These are phyloP conservation scores for Seira ritae DNA, from an alignment of 2,888 invertebrate genomes.

Conservation along the genomic window DNA sequence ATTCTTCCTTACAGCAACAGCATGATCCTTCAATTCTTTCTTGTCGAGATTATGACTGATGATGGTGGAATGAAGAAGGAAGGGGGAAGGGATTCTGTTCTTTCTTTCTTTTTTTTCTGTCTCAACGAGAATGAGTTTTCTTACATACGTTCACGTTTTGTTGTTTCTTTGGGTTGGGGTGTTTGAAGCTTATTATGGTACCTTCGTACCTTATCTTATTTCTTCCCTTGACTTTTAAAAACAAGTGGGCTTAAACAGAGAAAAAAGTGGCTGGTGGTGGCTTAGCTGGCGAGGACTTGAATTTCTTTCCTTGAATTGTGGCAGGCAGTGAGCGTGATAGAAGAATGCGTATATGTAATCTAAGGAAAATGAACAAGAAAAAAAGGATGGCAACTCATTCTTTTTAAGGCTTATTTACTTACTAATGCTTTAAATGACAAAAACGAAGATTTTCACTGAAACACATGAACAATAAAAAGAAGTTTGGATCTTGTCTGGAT, in stretches of 20 bases:
- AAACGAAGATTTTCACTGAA: too few species aligned
- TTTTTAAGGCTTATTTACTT: constrained; percentile 31
- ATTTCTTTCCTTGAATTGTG: constrained; percentile 50
- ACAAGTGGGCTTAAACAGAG: constrained; percentile 24
- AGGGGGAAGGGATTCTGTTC: constrained; percentile 41
- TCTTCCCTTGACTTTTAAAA: background rate
- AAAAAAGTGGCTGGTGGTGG: too few species aligned
- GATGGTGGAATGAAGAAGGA: constrained; percentile 39
- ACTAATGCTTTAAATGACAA: too few species aligned
- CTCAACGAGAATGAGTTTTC: too few species aligned
- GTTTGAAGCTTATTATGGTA: constrained; percentile 5
- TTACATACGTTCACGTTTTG: too few species aligned
- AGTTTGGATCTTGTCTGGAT: too few species aligned
- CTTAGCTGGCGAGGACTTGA: background rate
- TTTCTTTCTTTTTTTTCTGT: background rate
- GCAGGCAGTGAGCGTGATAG: background rate
- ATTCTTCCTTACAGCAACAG: constrained; percentile 22
- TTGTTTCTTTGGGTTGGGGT: too few species aligned
- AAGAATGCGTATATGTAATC: constrained; percentile 24
- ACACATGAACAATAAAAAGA: too few species aligned
- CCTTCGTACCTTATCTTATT: constrained; percentile 29
- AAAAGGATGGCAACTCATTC: constrained; percentile 25
- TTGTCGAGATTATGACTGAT: constrained; percentile 51
- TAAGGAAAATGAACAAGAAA: constrained; percentile 28
- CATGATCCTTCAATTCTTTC: constrained; percentile 6